Evolutionary conservation across 2,888 invertebrate species (phyloP).

Genomic region (Drosophila prolongata): DNA sequence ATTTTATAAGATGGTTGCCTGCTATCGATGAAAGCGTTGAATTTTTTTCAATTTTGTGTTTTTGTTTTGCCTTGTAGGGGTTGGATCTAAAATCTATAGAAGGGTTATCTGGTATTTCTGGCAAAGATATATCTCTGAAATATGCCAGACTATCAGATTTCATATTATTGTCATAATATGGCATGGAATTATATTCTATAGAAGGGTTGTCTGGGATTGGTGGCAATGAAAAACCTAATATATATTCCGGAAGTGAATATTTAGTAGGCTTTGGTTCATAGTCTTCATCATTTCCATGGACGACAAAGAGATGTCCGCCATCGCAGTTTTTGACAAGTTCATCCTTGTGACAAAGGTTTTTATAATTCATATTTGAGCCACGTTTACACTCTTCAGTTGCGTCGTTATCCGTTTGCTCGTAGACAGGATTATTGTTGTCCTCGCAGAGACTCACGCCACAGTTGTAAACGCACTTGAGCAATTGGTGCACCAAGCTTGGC

Average conservation of each 20-base stretch:
- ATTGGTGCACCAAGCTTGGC: conserved; percentile 7
- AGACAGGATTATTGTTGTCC: conserved; percentile 7
- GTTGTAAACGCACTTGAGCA: conserved; percentile 26
- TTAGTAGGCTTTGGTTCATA: neutral
- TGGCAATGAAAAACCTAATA: neutral
- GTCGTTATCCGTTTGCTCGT: neutral
- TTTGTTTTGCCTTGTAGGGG: no score
- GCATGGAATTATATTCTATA: neutral
- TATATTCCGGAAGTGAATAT: neutral
- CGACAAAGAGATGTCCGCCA: neutral
- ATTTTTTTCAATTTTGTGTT: no score
- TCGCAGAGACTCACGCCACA: conserved; percentile 7
- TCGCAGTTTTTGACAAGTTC: conserved; percentile 8
- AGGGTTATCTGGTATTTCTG: no score
- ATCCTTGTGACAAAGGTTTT: neutral
- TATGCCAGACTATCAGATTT: no score
- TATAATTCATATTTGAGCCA: neutral
- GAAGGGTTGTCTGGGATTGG: neutral
- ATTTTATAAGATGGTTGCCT: no score
- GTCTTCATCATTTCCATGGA: neutral
- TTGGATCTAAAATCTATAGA: no score
- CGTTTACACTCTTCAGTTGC: neutral
- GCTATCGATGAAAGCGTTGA: no score
- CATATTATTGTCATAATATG: no score
- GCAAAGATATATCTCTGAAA: no score